These are phyloP conservation scores for Magallana ariakensis DNA, from an alignment of 1,140 invertebrate genomes.

Conservation along the genomic window DNA sequence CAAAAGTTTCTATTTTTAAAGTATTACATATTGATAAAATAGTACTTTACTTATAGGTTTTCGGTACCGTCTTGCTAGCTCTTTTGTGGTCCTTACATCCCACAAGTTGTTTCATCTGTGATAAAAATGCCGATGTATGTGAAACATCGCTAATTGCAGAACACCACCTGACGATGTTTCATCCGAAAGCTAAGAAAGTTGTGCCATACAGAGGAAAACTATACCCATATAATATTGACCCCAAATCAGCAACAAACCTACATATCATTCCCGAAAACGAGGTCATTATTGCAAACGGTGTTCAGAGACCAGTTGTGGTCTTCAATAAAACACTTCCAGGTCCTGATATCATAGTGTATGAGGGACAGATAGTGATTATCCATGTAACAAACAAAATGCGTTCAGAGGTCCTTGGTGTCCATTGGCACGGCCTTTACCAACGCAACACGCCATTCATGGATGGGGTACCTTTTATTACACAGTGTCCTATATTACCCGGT, in stretches of 20 bases:
- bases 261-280: constrained; percentile 76
- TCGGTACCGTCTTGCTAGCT: neutral
- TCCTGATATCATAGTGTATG: constrained; percentile 86
- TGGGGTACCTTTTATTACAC: constrained; percentile 93
- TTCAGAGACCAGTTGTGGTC: constrained; percentile 59
- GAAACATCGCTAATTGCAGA: constrained; percentile 62
- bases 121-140: constrained; percentile 53
- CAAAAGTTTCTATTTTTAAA: no score
- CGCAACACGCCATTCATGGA: constrained; percentile 91
- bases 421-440: constrained; percentile 93
- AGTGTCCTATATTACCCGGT: constrained; percentile 92
- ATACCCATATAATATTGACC: constrained; percentile 58
- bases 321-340: constrained; percentile 73
- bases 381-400: constrained; percentile 91
- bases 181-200: constrained; percentile 50
- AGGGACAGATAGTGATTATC: constrained; percentile 91
- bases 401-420: constrained; percentile 89
- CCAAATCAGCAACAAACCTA: constrained; percentile 81
- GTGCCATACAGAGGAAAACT: constrained; percentile 58
- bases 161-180: constrained; percentile 62
- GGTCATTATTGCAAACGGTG: constrained; percentile 72
- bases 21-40: no score
- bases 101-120: constrained; percentile 46
- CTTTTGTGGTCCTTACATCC: neutral
- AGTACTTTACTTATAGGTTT: neutral